These are phyloP conservation scores for Calliopsis andreniformis DNA, from an alignment of 1,140 invertebrate species.

Conservation along the genomic window DNA sequence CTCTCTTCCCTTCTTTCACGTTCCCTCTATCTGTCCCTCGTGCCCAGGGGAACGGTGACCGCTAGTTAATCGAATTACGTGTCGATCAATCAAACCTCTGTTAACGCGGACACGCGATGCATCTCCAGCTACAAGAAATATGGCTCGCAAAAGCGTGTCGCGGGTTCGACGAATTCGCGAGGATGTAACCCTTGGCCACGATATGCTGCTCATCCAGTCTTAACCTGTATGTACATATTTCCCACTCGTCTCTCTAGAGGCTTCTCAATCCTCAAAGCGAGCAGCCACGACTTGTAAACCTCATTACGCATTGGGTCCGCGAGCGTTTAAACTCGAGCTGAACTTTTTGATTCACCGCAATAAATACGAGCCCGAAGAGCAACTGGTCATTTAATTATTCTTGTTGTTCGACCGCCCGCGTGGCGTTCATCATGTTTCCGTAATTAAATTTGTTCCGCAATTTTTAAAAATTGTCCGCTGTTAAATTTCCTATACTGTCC, in stretches of 20 bases:
- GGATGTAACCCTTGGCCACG: background rate
- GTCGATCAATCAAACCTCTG: slow-evolving; percentile 48
- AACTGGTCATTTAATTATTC: background rate
- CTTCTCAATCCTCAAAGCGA: background rate
- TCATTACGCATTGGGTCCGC: background rate
- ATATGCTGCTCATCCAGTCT: background rate
- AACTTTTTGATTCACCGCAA: background rate
- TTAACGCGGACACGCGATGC: slow-evolving; percentile 7
- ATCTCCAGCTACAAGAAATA: background rate
- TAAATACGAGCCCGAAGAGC: background rate
- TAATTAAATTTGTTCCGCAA: background rate
- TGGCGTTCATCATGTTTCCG: background rate
- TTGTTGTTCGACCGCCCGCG: background rate
- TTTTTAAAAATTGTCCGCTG: background rate
- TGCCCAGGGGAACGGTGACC: slow-evolving; percentile 34
- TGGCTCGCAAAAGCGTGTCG: background rate
- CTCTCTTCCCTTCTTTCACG: too few relatives aligned
- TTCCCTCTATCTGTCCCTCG: too few relatives aligned
- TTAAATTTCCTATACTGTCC: too few relatives aligned
- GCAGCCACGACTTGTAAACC: background rate
- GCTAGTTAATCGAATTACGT: slow-evolving; percentile 29
- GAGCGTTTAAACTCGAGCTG: background rate
- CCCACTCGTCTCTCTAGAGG: background rate
- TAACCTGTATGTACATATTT: too few relatives aligned
- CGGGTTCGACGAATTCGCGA: background rate